Conservation (phyloP, 2,797 vertebrate genomes). For the Molossus alvarezi region DNA sequence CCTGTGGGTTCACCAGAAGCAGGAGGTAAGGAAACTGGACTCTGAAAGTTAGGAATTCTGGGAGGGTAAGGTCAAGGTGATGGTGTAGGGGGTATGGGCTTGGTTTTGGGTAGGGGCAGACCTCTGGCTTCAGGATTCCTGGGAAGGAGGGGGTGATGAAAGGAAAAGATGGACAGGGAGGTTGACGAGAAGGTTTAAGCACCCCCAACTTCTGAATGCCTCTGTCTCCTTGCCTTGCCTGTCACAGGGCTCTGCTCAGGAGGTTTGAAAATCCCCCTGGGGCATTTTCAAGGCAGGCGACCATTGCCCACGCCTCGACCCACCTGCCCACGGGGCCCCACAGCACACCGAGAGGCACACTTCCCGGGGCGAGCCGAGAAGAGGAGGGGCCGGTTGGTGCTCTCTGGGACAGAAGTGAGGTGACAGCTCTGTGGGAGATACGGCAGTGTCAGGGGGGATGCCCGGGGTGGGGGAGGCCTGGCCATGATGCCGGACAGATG, state of each 20-base stretch:
- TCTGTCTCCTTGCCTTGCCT: neutral
- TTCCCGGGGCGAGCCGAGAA: neutral
- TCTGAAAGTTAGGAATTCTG: neutral
- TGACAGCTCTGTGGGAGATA: neutral
- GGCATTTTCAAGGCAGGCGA: neutral
- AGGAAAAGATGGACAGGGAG: neutral
- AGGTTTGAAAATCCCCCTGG: neutral
- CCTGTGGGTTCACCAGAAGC: neutral
- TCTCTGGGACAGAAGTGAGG: neutral
- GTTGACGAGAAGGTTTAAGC: neutral
- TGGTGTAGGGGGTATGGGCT: neutral
- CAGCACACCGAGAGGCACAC: neutral
- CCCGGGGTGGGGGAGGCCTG: rapidly evolving
- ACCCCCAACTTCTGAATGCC: neutral
- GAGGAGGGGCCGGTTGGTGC: neutral
- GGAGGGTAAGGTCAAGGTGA: neutral
- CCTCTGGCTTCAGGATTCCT: neutral
- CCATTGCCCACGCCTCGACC: neutral
- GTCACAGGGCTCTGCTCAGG: neutral
- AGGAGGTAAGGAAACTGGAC: neutral
- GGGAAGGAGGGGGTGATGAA: neutral
- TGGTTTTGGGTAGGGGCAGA: neutral
- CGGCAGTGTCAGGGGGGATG: too few species aligned
- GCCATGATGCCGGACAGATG: neutral
- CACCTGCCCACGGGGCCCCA: neutral